Base-by-base conservation (phyloP, 1,140 invertebrate genomes). In the Drosophila sucinea region DNA sequence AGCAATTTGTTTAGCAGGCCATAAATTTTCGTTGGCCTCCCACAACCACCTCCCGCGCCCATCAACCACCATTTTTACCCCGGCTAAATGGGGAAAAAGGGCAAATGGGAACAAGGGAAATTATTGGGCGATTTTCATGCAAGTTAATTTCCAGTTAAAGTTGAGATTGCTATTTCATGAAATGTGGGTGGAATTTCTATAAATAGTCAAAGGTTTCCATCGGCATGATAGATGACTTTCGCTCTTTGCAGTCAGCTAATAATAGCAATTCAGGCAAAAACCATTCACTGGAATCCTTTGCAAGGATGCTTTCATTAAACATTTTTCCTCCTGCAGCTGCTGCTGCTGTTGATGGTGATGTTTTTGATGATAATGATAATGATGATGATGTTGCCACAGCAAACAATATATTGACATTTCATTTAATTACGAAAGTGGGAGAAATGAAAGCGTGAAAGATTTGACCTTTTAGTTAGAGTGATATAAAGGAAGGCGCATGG, bases 361-460 rank as follows among this genome's bases (percentile, higher is more conserved):
- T 3, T 38, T 8, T 11, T 38, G 35, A 35, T 35, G 33, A 7
- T 10, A 3, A 17, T 54, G 77, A 77, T 82, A 85, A 85, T 85
- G 81, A 85, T 78, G 78, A 65, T 86, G 81, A 73, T 61, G 57
- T 69, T 73, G 44, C 66, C 67, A 54, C 41, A 60, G 56, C 76
- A 79, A 83, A 84, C 80, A 84, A 84, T 89, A 74, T 89, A 89
- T 90, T 89, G 84, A 89, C 84, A 89, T 89, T 89, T 89, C 84
- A 89, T 84, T 89, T 89, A 89, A 89, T 89, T 89, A 89, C 78
- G 64, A 65, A 47, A 60, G 58, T 23, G 32, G 56, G 41, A 25
- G 11, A 25, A 27, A 23, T 47, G 40, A 25, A 54, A 11, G 65
- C 55, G 40, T 61, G 61, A 55, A 63, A 68, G 51, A 61, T 70